Evolutionary conservation across 1,140 invertebrate genomes (phyloP), one percentile per base, ranked within the genome.

Genomic region (Caenorhabditis latens): DNA sequence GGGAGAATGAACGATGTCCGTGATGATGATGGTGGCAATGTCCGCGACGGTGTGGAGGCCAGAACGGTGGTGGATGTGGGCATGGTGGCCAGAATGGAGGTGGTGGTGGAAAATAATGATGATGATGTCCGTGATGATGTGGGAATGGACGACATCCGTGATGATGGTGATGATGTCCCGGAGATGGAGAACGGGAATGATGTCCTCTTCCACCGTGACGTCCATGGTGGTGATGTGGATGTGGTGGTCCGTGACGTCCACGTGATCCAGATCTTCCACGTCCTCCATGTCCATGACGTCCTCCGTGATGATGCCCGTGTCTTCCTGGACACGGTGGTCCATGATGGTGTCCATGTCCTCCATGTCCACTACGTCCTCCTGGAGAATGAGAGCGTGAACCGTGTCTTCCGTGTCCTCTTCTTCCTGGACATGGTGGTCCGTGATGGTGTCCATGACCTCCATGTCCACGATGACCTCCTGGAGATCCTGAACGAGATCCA

Each of bases 21-120:
- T 79, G 43, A 71, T 71, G 65, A 61, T 61, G 61, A 46, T 71
- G 65, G 19, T 71, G 65, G 42, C 65, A 71, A 46, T 71, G 65
- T 43, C 65, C 65, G 46, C 65, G 65, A 79, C 46, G 71, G 40
- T 79, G 71, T 79, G 71, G 71, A 43, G 71, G 71, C 71, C 71
- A 79, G 46, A 79, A 79, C 21, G 71, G 71, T 71, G 65, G 65
- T 50, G 71, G 71, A 19, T 43, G 71, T 50, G 71, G 71, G 46
- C 43, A 79, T 79, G 71, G 71, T 50, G 71, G 71, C 67, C 67
- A 71, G 67, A 71, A 71, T 71, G 67, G 57, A 61, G 57, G 57
- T 61, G 57, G 63, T 65, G 63, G 67, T 46, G 42, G 42, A 71
- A 46, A 46, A 19, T 71, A 19, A 50, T 50, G 71, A 50, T 53